Percentiles rank a stretch among this genome's conserved stretches.
These are phyloP conservation scores for Microtus agrestis DNA, from an alignment of 2,797 vertebrate species.

Conservation along the genomic window DNA sequence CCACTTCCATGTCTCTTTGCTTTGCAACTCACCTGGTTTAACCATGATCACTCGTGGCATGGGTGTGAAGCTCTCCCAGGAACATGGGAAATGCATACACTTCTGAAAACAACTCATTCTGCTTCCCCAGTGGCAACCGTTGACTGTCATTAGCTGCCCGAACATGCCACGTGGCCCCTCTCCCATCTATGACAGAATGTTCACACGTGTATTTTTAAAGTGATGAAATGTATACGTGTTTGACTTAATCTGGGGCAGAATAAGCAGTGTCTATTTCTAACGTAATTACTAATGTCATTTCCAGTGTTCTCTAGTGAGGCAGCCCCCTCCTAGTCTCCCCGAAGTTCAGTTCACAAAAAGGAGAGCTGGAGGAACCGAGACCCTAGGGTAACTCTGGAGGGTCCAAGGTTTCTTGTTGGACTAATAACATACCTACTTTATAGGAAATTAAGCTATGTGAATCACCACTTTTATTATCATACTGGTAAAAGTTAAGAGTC, in stretches of 20 bases:
- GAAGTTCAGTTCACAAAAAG: not conserved
- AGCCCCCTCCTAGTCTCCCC: not conserved
- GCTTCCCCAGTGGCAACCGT: too few species aligned
- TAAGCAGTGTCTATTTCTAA: not conserved
- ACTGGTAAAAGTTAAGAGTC: not conserved
- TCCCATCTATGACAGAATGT: not conserved
- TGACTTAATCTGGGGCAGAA: not conserved
- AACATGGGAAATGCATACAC: not conserved
- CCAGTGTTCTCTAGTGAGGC: not conserved
- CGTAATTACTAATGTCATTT: not conserved
- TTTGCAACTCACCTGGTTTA: not conserved
- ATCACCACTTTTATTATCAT: not conserved
- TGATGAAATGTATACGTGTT: not conserved
- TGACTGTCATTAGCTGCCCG: not conserved
- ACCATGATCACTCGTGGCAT: not conserved
- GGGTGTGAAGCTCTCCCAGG: not conserved
- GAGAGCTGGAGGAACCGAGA: not conserved
- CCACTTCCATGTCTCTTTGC: too few species aligned
- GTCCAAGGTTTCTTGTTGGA: not conserved
- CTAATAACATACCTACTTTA: not conserved
- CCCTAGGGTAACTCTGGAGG: not conserved
- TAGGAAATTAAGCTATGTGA: not conserved
- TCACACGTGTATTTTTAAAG: not conserved
- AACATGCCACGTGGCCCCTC: not conserved
- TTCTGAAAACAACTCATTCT: not conserved